Base-by-base conservation (phyloP, 2,113 vertebrate genomes). In the Platycercus adscitus region DNA sequence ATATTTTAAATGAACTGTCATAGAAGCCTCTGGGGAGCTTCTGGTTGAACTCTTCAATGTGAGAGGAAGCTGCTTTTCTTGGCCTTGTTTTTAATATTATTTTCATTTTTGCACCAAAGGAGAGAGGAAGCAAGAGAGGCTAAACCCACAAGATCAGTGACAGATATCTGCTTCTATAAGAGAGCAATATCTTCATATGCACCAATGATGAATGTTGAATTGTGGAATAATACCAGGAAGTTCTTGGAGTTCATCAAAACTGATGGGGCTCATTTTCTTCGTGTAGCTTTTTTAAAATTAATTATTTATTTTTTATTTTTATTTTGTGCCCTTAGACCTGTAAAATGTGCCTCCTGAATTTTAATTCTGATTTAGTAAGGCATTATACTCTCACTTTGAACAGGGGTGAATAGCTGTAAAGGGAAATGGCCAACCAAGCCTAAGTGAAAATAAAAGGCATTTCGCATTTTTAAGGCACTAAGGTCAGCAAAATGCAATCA, bases 1-100 rank as follows among this genome's bases (percentile, higher is more conserved):
- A 44, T 96, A 41, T 96, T 97, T 91, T 93, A 91, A 97, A 96
- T 91, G 85, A 97, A 65, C 91, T 89, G 95, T 91, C 81, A 88
- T 78, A 89, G 75, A 80, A 92, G 55, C 86, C 96, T 96, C 80
- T 71, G 52, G 89, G 91, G 91, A 97, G 44, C 72, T 96, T 96
- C 87, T 96, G 71, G 85, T 78, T 94, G 88, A 96, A 95, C 26
- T 68, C 20, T 88, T 92, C 44, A 75, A 70, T 44, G 28, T 79
- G 73, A 86, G 37, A 91, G 44, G 79, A 81, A 92, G 80, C 31
- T 76, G 23, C 13, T 75, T 81, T 89, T 41, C 53, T 90, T 76
- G 4, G 8, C 44, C 60, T 71, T 71, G 17, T 53, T 71, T 80
- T 46, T 10, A 53, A 50, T 52, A 56, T 88, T 61, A 19, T 60